Evolutionary conservation across 2,888 invertebrate species (phyloP), one percentile per base, ranked within the genome.

Genomic region (Xanthorhoe designata): DNA sequence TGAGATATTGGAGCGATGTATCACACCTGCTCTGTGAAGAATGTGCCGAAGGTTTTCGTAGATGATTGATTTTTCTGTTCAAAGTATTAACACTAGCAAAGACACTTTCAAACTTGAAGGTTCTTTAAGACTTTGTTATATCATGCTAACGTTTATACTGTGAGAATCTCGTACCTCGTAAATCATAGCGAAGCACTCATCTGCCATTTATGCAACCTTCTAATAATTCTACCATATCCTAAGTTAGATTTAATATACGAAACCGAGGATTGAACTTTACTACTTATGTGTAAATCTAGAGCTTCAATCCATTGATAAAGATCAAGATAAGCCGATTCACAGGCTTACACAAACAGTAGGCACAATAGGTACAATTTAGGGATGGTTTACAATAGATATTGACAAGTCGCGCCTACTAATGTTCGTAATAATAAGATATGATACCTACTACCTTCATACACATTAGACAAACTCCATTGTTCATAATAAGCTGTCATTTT

Each of bases 321-420:
- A 73, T 71, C 65, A 69, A 64, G 68, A 67, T 71, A 70, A 73
- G 68, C 73, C 68, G 70, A 67, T 70, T 68, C 64, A 67, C 69
- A 67, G 60, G 58, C 65, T 59, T 68, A 65, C 71, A 69, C 61
- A 68, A 59, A 50, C 57, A 61, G 38, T 64, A 64, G 53, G 61
- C 52, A 66, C 54, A 67, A 52, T n/a, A n/a, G n/a, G n/a, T 24
- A 24, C 56, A 53, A 61, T 53, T 65, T 65, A 10, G 10, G 35
- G 35, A 35, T 35, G 2, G 2, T 35, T 35, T 10, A 35, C 9
- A 35, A 8, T 35, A 35, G 35, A 35, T 9, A 35, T 35, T 9
- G 9, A 35, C 35, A 9, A 10, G 10, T 2, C 24, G 24, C 24
- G n/a, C n/a, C n/a, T n/a, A n/a, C n/a, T n/a, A n/a, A n/a, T n/a